Conservation (phyloP, 2,797 vertebrate species). For the Argya squamiceps region DNA sequence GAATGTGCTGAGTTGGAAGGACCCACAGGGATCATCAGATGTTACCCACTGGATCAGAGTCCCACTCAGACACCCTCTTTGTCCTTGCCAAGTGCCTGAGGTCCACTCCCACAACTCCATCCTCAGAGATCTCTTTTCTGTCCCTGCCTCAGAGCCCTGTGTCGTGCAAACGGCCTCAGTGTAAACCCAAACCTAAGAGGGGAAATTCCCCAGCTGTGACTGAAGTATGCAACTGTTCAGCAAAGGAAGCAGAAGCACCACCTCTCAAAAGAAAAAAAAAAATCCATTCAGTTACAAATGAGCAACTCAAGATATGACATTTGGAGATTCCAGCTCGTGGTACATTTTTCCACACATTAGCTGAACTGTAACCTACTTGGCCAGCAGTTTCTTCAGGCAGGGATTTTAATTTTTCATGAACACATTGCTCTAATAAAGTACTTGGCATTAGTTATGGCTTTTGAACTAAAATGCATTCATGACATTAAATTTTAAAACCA, state of each 20-base stretch:
- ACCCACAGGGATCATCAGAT: background rate
- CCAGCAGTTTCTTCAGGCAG: constrained; percentile 48
- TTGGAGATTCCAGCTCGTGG: background rate
- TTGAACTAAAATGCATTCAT: constrained; percentile 63
- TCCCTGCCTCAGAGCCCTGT: background rate
- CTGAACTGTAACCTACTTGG: constrained; percentile 57
- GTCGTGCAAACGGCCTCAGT: background rate
- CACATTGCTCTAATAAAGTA: constrained; percentile 65
- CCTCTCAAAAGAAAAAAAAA: background rate
- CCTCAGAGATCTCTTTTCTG: background rate
- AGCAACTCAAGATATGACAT: background rate
- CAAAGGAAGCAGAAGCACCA: background rate
- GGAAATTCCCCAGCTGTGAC: background rate
- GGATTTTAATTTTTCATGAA: constrained; percentile 57
- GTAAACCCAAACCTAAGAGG: background rate
- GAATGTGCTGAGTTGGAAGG: background rate
- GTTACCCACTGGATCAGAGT: background rate
- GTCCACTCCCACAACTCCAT: background rate
- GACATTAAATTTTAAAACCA: constrained; percentile 64
- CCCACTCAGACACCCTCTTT: background rate
- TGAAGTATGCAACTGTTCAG: background rate
- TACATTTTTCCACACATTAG: constrained; percentile 30
- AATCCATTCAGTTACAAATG: background rate
- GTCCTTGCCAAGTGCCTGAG: background rate
- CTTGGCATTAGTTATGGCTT: constrained; percentile 58